Evolutionary conservation across 2,113 vertebrate species (phyloP), one percentile per base, ranked within the genome.

Genomic region (Psilopsiagon aurifrons): DNA sequence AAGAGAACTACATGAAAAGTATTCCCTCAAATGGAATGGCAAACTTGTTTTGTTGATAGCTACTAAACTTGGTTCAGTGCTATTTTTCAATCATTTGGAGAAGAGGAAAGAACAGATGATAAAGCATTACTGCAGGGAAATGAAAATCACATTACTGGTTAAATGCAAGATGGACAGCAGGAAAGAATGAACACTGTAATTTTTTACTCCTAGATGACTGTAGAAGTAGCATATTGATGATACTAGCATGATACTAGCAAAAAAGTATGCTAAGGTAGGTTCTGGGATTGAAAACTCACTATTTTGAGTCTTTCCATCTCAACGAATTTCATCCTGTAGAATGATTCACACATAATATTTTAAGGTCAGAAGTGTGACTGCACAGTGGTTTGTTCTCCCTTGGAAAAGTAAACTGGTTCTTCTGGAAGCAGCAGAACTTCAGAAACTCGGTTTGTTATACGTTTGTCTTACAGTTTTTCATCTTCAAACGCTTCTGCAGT

Each of bases 81-180:
- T 59, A 11, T 11, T 79, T 74, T 37, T 64, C 35, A n/a, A 27
- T 20, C 20, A 12, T 62, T 9, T 43, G 52, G 15, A 39, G 44
- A 64, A 6, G 8, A 47, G 68, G 14, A 63, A 10, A 55, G 25
- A 25, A 9, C 7, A 27, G 3, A 29, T 77, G 23, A 9, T 19
- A 7, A n/a, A 43, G 17, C 2, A 2, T 37, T 54, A 20, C 11
- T 6, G 47, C 33, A 55, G 4, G 16, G 19, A 5, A 1, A 18
- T 59, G 23, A 17, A 20, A 49, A 23, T 39, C 29, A 6, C 7
- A 2, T 35, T 14, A 0, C 16, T 31, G 35, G 16, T 20, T 10
- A 24, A 49, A 19, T 54, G 57, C 37, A 31, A n/a, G 64, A 29
- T 14, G 52, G 46, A 4, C 12, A 31, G 44, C 39, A 67, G 44